Conservation (phyloP, 1,140 invertebrate genomes). For the Thaumatotibia leucotreta region DNA sequence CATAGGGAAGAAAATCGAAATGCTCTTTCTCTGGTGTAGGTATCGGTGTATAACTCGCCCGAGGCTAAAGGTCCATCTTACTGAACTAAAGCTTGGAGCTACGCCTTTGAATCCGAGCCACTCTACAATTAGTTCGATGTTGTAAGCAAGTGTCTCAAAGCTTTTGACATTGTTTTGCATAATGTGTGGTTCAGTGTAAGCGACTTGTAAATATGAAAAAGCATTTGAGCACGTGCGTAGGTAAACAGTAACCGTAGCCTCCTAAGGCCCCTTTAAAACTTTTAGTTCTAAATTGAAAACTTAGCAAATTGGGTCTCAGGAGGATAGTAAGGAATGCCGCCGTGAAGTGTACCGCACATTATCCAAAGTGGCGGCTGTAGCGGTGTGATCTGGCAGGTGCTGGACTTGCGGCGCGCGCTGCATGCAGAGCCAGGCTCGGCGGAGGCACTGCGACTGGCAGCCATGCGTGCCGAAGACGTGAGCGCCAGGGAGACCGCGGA, state of each 20-base stretch:
- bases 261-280: too few relatives aligned
- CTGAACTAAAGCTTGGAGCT: not conserved
- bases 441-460: constrained; percentile 70
- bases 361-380: constrained; percentile 15
- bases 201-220: not conserved
- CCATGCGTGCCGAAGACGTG: constrained; percentile 72
- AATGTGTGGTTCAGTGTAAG: constrained; percentile 17
- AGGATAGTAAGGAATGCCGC: too few relatives aligned
- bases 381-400: constrained; percentile 76
- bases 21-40: constrained; percentile 5
- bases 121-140: not conserved
- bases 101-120: not conserved
- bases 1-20: not conserved
- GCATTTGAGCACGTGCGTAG: not conserved
- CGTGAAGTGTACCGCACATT: not conserved
- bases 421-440: constrained; percentile 79
- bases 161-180: constrained; percentile 8
- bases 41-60: not conserved
- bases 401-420: constrained; percentile 81
- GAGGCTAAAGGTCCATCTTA: not conserved
- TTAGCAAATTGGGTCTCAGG: too few relatives aligned
- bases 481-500: constrained; percentile 39
- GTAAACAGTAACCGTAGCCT: not conserved
- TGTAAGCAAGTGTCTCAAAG: constrained; percentile 12
- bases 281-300: too few relatives aligned